phyloP scores from a whole-genome alignment of 1,140 invertebrate genomes.

The Ips typographus region DNA sequence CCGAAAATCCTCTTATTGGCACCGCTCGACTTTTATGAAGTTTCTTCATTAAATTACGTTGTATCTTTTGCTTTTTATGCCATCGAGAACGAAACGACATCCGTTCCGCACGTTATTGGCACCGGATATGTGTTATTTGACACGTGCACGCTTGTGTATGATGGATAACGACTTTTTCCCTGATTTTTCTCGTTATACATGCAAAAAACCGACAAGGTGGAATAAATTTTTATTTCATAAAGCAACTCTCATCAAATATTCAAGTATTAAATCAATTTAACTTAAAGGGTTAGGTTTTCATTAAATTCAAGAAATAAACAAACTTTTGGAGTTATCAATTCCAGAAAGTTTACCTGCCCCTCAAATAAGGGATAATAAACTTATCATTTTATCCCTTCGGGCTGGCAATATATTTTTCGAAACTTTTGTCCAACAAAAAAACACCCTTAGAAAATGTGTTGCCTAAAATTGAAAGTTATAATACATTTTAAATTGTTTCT shows the following conservation, averaged over 20 bases:
- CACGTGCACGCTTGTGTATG: too few relatives aligned
- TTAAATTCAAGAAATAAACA: neutral
- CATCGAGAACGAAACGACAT: too few relatives aligned
- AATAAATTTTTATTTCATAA: too few relatives aligned
- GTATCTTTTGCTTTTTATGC: slow-evolving; percentile 4
- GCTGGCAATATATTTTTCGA: neutral
- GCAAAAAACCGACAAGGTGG: too few relatives aligned
- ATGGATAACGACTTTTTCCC: too few relatives aligned
- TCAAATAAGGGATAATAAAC: neutral
- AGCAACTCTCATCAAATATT: too few relatives aligned
- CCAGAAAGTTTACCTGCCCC: neutral
- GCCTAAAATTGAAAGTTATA: neutral
- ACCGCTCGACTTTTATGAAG: slow-evolving; percentile 21
- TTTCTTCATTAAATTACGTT: slow-evolving; percentile 21
- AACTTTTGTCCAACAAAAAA: neutral
- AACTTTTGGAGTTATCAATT: neutral
- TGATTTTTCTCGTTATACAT: too few relatives aligned
- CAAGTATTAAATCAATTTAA: too few relatives aligned
- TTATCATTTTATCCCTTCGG: neutral
- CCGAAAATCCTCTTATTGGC: slow-evolving; percentile 22
- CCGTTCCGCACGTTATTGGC: too few relatives aligned
- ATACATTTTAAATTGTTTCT: slow-evolving; percentile 1
- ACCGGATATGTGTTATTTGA: too few relatives aligned
- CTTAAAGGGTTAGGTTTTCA: too few relatives aligned
- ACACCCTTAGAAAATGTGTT: too few relatives aligned